These are phyloP conservation scores for Eciton burchellii DNA, from an alignment of 1,140 invertebrate genomes.

Conservation along the genomic window DNA sequence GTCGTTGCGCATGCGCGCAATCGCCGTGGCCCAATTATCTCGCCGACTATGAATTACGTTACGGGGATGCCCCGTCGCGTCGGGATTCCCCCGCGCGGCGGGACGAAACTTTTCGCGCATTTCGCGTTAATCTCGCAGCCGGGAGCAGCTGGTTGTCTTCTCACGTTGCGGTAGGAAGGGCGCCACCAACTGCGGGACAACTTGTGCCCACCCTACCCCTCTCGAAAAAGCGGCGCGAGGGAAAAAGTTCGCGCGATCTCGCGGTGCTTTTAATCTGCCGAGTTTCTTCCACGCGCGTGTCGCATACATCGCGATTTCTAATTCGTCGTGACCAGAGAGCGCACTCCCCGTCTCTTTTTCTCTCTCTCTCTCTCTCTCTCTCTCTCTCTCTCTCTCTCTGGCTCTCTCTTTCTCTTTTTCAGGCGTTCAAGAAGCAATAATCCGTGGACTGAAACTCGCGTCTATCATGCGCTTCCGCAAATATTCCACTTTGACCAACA, in stretches of 20 bases:
- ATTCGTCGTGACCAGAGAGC: too few relatives aligned
- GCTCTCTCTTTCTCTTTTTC: too few relatives aligned
- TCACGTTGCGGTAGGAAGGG: conserved; percentile 30
- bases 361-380: too few relatives aligned
- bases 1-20: conserved; percentile 35
- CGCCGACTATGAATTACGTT: conserved; percentile 74
- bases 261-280: conserved; percentile 43
- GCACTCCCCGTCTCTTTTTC: too few relatives aligned
- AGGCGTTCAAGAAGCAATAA: too few relatives aligned
- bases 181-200: conserved; percentile 4
- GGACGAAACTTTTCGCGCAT: conserved; percentile 57
- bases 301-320: conserved; percentile 19
- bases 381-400: too few relatives aligned
- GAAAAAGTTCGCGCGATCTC: conserved; percentile 44
- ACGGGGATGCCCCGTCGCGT: conserved; percentile 35
- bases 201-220: conserved; percentile 3
- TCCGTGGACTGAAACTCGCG: not conserved
- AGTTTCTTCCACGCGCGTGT: conserved; percentile 19
- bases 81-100: conserved; percentile 9
- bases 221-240: not conserved
- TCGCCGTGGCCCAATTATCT: conserved; percentile 75
- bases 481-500: not conserved
- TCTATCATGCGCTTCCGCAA: not conserved
- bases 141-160: conserved; percentile 43
- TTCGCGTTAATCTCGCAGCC: conserved; percentile 47